Percentiles rank a stretch among this genome's conserved stretches.
phyloP scores from a whole-genome alignment of 2,797 vertebrate genomes.

The Cephalopachus bancanus region DNA sequence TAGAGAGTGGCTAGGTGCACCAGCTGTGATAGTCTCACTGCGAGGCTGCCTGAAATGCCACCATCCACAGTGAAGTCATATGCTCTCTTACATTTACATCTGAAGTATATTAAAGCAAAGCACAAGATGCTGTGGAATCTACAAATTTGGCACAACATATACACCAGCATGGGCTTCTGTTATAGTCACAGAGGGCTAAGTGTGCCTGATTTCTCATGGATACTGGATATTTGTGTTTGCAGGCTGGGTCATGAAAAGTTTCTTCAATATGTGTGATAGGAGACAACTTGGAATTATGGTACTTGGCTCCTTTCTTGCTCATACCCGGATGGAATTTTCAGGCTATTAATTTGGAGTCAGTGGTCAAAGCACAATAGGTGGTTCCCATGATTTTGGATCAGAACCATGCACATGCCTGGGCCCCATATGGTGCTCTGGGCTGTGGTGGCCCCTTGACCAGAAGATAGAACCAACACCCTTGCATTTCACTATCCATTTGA shows the following conservation, averaged over 20 bases:
- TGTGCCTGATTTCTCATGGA: not conserved
- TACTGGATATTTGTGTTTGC: not conserved
- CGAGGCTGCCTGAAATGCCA: not conserved
- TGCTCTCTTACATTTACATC: not conserved
- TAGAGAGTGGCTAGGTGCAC: fast-evolving
- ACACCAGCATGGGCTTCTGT: not conserved
- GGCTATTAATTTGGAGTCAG: slow-evolving; percentile 1
- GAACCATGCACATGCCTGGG: not conserved
- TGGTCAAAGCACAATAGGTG: not conserved
- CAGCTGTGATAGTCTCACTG: not conserved
- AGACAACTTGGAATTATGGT: not conserved
- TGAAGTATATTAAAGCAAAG: not conserved
- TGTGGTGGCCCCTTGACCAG: not conserved
- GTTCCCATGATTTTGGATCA: not conserved
- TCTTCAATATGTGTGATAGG: not conserved
- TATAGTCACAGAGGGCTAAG: not conserved
- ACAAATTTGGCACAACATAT: not conserved
- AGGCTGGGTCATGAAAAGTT: not conserved
- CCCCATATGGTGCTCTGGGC: fast-evolving
- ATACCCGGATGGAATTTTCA: not conserved
- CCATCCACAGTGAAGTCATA: not conserved
- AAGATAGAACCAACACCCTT: not conserved
- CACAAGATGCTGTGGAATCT: not conserved
- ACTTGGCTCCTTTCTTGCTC: not conserved
- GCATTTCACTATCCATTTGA: not conserved